A percentile compares a stretch with the other conserved stretches of the same genome.
These are phyloP conservation scores for Melitaea athalia DNA, from an alignment of 2,888 invertebrate genomes.

Conservation along the genomic window DNA sequence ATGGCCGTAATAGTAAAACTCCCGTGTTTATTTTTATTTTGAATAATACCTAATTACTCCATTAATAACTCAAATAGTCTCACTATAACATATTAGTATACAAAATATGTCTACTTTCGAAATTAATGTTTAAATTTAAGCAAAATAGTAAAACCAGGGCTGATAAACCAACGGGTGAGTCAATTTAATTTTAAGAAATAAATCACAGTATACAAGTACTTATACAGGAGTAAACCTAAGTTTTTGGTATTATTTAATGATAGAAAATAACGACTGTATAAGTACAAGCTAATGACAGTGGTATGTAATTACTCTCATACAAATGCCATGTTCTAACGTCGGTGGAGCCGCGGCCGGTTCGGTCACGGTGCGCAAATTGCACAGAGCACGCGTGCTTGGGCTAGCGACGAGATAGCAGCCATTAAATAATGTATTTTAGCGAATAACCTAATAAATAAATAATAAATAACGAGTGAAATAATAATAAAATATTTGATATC, in stretches of 20 bases:
- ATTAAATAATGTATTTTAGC: conserved; percentile 16
- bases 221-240: neutral
- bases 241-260: neutral
- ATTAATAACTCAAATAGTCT: too few relatives aligned
- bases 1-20: too few relatives aligned
- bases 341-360: neutral
- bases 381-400: conserved; percentile 14
- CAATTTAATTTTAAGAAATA: too few relatives aligned
- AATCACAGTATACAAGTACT: neutral
- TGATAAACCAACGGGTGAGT: too few relatives aligned
- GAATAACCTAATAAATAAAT: too few relatives aligned
- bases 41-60: too few relatives aligned
- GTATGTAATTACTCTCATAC: conserved; percentile 13
- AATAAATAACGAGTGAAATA: neutral
- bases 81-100: too few relatives aligned
- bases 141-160: too few relatives aligned
- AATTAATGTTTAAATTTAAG: too few relatives aligned
- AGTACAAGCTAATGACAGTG: neutral
- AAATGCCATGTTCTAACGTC: conserved; percentile 6
- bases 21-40: too few relatives aligned
- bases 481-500: too few relatives aligned
- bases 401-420: conserved; percentile 6
- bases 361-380: conserved; percentile 18
- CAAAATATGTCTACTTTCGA: too few relatives aligned
- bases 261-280: neutral